Conservation (phyloP, 1,140 invertebrate genomes). For the Diorhabda sublineata region DNA sequence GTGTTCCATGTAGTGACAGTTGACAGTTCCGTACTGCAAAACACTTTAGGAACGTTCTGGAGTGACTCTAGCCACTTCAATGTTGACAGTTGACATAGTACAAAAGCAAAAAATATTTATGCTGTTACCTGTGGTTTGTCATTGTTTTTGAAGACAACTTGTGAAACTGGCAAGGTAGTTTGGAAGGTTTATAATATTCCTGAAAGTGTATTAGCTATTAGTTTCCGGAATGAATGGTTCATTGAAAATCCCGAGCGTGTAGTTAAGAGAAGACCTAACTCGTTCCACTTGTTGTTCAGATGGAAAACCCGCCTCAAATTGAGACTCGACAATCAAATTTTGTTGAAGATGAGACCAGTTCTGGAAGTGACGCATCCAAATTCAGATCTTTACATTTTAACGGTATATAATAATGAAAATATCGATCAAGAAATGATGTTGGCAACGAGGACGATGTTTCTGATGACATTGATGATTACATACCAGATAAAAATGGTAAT, state of each 20-base stretch:
- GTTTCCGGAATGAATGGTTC: constrained; percentile 4
- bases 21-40: too few relatives aligned
- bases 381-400: constrained; percentile 6
- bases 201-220: constrained; percentile 3
- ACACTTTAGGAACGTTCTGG: too few relatives aligned
- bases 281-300: too few relatives aligned
- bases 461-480: background rate
- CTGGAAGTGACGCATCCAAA: background rate
- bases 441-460: constrained; percentile 2
- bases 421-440: constrained; percentile 3
- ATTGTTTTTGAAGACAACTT: constrained; percentile 4
- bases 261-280: too few relatives aligned
- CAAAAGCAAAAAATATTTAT: too few relatives aligned
- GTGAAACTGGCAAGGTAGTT: constrained; percentile 4
- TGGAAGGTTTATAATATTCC: background rate
- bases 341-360: background rate
- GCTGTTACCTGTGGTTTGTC: background rate
- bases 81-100: too few relatives aligned
- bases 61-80: too few relatives aligned
- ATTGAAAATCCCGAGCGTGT: background rate
- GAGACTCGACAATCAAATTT: too few relatives aligned
- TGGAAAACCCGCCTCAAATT: background rate
- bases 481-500: too few relatives aligned
- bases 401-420: constrained; percentile 4
- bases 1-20: too few relatives aligned